These are phyloP conservation scores for Lates calcarifer DNA, from an alignment of 2,113 vertebrate genomes.

Conservation along the genomic window DNA sequence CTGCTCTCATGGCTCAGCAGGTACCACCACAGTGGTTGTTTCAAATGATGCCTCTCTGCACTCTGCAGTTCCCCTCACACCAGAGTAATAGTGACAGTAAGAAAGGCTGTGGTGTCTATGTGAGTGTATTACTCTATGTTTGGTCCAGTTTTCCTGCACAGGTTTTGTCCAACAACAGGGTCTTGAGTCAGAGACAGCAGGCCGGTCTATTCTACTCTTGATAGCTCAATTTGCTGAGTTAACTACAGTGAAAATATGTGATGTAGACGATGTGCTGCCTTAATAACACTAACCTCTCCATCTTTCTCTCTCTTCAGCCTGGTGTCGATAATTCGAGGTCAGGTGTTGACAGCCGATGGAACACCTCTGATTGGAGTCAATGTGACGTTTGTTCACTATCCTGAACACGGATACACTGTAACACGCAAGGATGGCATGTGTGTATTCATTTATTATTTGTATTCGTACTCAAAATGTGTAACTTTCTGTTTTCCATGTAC, in stretches of 20 bases:
- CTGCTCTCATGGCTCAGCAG: constrained; percentile 14
- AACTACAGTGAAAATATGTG: background rate
- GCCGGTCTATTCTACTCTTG: background rate
- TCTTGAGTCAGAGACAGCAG: background rate
- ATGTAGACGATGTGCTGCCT: background rate
- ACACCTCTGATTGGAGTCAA: constrained; percentile 98
- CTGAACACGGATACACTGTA: constrained; percentile 94
- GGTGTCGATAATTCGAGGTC: constrained; percentile 95
- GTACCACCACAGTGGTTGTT: constrained; percentile 11
- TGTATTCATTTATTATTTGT: constrained; percentile 69
- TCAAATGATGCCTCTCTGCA: constrained; percentile 8
- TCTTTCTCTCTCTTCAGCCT: constrained; percentile 81
- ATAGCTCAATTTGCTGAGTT: background rate
- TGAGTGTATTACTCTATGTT: constrained; percentile 10
- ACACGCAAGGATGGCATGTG: constrained; percentile 98
- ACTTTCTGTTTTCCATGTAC: background rate
- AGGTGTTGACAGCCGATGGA: constrained; percentile 96
- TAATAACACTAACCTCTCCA: background rate
- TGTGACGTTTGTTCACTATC: constrained; percentile 95
- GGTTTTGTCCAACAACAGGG: background rate
- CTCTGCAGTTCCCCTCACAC: constrained; percentile 10
- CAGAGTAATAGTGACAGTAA: constrained; percentile 72
- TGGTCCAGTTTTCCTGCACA: background rate
- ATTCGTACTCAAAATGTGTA: background rate
- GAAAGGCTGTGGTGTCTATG: constrained; percentile 11